Evolutionary conservation across 2,888 invertebrate species (phyloP).

Genomic region (Euphydryas editha): DNA sequence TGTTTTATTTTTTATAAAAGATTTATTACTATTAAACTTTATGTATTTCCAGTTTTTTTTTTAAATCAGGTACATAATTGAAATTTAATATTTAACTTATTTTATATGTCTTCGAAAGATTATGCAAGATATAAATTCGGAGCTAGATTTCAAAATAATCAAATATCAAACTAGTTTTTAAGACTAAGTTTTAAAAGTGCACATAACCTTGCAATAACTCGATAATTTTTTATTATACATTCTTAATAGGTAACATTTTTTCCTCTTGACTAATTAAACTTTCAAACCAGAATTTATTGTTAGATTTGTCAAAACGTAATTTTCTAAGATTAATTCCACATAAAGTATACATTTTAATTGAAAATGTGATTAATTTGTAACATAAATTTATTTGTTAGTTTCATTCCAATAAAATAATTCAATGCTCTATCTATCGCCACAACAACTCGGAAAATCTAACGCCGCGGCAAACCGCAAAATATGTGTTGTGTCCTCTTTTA

Average conservation of each 20-base stretch:
- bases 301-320: neutral
- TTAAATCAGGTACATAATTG: no score
- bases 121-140: constrained; percentile 33
- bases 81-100: no score
- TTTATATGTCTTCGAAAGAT: neutral
- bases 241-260: neutral
- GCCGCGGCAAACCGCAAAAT: constrained; percentile 41
- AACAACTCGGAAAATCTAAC: constrained; percentile 38
- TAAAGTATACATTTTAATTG: neutral
- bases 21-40: no score
- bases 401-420: constrained; percentile 34
- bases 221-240: neutral
- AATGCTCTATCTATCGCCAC: constrained; percentile 34
- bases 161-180: neutral
- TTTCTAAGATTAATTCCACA: neutral
- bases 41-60: no score
- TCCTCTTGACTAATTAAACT: neutral
- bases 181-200: neutral
- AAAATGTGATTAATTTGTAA: constrained; percentile 32
- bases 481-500: constrained; percentile 11
- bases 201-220: neutral
- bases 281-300: neutral
- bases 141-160: neutral
- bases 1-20: constrained; percentile 15
- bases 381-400: constrained; percentile 20